These are phyloP conservation scores for Brienomyrus brachyistius DNA, from an alignment of 2,113 vertebrate species.

Conservation along the genomic window DNA sequence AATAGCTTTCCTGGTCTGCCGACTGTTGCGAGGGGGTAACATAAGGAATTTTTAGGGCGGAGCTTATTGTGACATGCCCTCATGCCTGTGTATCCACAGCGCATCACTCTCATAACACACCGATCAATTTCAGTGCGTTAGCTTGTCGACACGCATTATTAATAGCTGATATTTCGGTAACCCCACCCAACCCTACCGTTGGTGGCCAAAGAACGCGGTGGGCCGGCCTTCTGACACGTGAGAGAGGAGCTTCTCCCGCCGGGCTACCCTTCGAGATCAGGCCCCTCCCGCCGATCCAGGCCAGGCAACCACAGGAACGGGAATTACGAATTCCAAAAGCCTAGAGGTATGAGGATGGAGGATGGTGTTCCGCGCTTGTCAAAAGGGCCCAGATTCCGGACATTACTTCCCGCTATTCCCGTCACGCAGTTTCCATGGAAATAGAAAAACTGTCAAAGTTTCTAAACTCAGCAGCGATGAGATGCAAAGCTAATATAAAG, in stretches of 20 bases:
- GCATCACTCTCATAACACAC: not conserved
- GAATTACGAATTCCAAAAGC: not conserved
- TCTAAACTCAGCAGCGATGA: not conserved
- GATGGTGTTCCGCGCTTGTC: conserved; percentile 7
- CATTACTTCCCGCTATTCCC: conserved; percentile 25
- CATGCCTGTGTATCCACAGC: not conserved
- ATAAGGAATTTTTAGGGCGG: not conserved
- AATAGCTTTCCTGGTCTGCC: not conserved
- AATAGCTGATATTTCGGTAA: conserved; percentile 27
- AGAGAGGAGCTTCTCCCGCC: not conserved
- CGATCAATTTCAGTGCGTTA: not conserved
- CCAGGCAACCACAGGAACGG: not conserved
- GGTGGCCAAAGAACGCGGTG: not conserved
- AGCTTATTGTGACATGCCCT: not conserved
- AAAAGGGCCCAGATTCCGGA: conserved; percentile 34
- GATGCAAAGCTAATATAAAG: not conserved
- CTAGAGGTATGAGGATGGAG: not conserved
- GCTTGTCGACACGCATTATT: conserved; percentile 26
- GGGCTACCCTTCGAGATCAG: not conserved
- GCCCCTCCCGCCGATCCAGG: not conserved
- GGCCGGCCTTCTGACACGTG: not conserved
- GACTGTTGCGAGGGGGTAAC: not conserved
- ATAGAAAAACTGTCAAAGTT: not conserved
- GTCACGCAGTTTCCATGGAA: conserved; percentile 26
- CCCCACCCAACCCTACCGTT: conserved; percentile 7